phyloP scores from a whole-genome alignment of 2,113 vertebrate species.

The Tringa solitaria region DNA sequence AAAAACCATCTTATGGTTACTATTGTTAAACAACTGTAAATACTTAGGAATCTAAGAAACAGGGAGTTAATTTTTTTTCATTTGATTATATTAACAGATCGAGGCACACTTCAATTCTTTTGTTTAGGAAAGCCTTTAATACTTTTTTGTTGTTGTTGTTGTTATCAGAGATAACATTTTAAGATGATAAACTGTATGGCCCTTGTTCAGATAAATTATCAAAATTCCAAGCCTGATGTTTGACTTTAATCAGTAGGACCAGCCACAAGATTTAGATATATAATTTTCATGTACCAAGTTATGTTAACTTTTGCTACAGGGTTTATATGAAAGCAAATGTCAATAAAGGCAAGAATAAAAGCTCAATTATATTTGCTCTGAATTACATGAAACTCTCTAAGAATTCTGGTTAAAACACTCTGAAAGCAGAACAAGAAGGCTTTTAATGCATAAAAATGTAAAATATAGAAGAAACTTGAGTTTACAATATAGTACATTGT shows the following conservation, averaged over 20 bases:
- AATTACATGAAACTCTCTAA: not conserved
- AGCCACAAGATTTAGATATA: not conserved
- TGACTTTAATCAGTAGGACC: not conserved
- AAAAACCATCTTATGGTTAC: not conserved
- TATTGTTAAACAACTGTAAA: not conserved
- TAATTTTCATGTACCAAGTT: not conserved
- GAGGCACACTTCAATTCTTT: not conserved
- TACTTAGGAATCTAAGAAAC: not conserved
- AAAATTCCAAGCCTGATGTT: not conserved
- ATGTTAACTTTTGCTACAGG: not conserved
- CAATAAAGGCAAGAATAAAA: not conserved
- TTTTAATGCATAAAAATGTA: not conserved
- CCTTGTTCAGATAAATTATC: slow-evolving; percentile 9
- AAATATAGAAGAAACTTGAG: not conserved
- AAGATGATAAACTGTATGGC: slow-evolving; percentile 1
- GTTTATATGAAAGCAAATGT: not conserved
- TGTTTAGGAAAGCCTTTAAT: not conserved
- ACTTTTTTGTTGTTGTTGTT: not conserved
- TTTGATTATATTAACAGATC: not conserved
- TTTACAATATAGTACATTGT: not conserved
- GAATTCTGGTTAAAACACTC: not conserved
- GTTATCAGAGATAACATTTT: slow-evolving; percentile 18
- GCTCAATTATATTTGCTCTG: not conserved
- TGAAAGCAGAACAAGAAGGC: not conserved
- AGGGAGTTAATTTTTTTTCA: not conserved